Base-by-base conservation (phyloP, 2,113 vertebrate genomes). In the Nycticorax nycticorax region DNA sequence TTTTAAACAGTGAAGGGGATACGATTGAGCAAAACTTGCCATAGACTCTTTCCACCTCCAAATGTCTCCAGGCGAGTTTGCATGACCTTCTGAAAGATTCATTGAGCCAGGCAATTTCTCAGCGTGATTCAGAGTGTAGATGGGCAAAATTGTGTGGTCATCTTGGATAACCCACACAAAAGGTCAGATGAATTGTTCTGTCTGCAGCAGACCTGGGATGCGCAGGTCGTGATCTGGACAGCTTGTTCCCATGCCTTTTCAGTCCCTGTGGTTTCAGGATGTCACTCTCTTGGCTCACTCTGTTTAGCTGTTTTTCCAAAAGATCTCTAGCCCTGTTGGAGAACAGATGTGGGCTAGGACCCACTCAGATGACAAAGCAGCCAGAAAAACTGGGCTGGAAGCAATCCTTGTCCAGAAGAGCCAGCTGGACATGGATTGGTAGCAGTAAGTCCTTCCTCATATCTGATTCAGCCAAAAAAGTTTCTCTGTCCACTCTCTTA, bases 161-260 rank as follows among this genome's bases (percentile, higher is more conserved):
- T 32, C 72, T 83, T 88, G 53, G 47, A 45, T 83, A 74, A 78
- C 60, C 28, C 0, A 0, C 19, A 30, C 0, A 0, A 82, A 72
- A 77, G 64, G 57, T 60, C 71, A 72, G 32, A 26, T 60, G 80
- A 83, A 76, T 68, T n/a, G 19, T 79, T 85, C 62, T 43, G 12
- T 56, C 74, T 93, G n/a, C 9, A 47, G 39, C 57, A 89, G 74
- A 75, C 12, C 57, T 68, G 56, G 52, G 43, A 68, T 79, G 39
- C 1, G 0, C 43, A 35, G 39, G 35, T 92, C 1, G 0, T 3
- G 3, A 22, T 85, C 57, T 88, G 88, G 43, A 48, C 3, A 1
- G 41, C 24, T 94, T 56, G 57, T 82, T 93, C 75, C 90, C 33
- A 39, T 48, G 35, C 24, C 17, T 78, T 79, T n/a, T 85, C 60